These are phyloP conservation scores for Brachypteracias leptosomus DNA, from an alignment of 2,113 vertebrate species.

Conservation along the genomic window DNA sequence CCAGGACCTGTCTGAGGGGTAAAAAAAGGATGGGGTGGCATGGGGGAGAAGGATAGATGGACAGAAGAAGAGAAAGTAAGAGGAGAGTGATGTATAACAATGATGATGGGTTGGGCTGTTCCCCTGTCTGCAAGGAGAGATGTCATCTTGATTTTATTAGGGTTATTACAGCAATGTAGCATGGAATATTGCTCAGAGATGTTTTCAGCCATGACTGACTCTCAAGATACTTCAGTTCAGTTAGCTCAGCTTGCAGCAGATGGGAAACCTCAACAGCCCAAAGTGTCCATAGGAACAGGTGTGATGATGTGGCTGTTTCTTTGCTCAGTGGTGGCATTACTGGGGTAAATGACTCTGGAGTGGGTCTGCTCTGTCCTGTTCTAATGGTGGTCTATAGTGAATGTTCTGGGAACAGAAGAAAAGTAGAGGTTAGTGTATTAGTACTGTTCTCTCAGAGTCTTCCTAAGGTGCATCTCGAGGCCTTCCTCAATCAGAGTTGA, in stretches of 20 bases:
- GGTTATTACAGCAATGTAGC: accelerated
- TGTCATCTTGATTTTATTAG: background rate
- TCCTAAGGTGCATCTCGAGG: accelerated
- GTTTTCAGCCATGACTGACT: background rate
- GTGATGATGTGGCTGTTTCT: background rate
- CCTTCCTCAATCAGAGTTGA: background rate
- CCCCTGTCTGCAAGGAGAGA: background rate
- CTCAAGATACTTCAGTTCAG: background rate
- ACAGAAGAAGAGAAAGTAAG: background rate
- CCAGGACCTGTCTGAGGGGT: too few relatives aligned
- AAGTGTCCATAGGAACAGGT: background rate
- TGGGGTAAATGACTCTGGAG: background rate
- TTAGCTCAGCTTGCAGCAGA: background rate
- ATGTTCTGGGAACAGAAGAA: background rate
- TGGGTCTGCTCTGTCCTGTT: background rate
- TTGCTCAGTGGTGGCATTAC: background rate
- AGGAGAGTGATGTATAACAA: background rate
- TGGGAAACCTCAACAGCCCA: background rate
- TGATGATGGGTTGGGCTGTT: background rate
- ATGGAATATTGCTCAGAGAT: background rate
- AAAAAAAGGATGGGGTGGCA: too few relatives aligned
- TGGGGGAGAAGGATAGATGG: too few relatives aligned
- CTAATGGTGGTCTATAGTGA: background rate
- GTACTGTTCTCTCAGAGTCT: background rate
- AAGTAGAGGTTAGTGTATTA: background rate